A percentile compares a stretch with the other conserved stretches of the same genome.
Evolutionary conservation across 1,140 invertebrate species (phyloP).

Genomic region (Mizuhopecten yessoensis): DNA sequence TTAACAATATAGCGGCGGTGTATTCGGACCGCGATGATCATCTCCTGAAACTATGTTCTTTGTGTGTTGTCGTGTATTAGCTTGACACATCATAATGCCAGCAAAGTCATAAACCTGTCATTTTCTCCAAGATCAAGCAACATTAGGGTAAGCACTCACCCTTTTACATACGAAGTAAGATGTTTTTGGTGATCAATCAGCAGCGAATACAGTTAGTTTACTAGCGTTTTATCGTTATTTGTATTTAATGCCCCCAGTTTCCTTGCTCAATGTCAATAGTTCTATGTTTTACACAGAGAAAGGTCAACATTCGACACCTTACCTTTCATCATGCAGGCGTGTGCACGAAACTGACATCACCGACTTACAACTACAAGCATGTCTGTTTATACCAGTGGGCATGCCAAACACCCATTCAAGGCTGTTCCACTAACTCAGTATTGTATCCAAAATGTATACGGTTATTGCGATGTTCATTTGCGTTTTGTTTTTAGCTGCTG

Average conservation of each 20-base stretch:
- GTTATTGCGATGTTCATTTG: no score
- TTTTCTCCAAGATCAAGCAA: slow-evolving; percentile 25
- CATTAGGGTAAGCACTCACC: neutral
- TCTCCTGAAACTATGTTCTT: neutral
- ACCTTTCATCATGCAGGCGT: slow-evolving; percentile 11
- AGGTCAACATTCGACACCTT: slow-evolving; percentile 15
- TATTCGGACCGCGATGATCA: neutral
- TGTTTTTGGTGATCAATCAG: slow-evolving; percentile 38
- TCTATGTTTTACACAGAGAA: neutral
- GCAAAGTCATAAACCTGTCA: neutral
- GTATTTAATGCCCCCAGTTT: neutral
- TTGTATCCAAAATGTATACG: neutral
- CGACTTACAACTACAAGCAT: neutral
- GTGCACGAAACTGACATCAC: neutral
- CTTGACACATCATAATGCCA: neutral
- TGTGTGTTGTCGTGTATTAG: slow-evolving; percentile 21
- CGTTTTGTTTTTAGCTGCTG: no score
- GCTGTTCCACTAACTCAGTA: neutral
- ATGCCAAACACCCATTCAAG: neutral
- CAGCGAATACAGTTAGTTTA: neutral
- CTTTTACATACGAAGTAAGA: slow-evolving; percentile 35
- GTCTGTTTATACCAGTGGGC: neutral
- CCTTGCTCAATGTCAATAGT: neutral
- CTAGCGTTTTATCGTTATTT: slow-evolving; percentile 35
- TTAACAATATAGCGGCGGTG: neutral